Evolutionary conservation across 2,888 invertebrate species (phyloP).

Genomic region (Uropetala carovei): DNA sequence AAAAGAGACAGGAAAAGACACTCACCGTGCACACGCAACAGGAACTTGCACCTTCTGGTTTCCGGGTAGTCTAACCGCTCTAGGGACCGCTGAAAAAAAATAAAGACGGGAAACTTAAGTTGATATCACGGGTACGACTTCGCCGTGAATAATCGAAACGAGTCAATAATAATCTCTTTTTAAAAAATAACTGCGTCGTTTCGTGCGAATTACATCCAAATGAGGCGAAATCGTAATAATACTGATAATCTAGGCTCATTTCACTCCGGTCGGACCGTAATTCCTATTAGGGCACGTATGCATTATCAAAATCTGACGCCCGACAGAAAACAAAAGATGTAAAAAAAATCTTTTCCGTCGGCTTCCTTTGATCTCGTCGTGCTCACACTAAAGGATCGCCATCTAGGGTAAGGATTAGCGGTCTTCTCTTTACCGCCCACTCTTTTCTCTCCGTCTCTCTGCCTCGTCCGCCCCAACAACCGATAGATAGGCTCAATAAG

Average conservation of each 20-base stretch:
- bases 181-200: not conserved
- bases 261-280: not conserved
- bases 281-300: not conserved
- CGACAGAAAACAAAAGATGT: not conserved
- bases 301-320: conserved; percentile 6
- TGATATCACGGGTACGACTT: no score
- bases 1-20: no score
- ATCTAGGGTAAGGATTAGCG: conserved; percentile 22
- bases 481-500: not conserved
- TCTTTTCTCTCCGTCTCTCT: not conserved
- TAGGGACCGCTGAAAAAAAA: no score
- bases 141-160: no score
- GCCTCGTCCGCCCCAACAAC: not conserved
- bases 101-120: no score
- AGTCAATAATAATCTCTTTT: no score
- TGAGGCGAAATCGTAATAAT: not conserved
- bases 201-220: not conserved
- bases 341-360: not conserved
- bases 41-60: no score
- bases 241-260: not conserved
- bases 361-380: not conserved
- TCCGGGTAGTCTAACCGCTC: no score
- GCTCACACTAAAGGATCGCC: not conserved
- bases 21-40: no score
- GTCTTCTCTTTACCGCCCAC: not conserved